Evolutionary conservation across 2,888 invertebrate species (phyloP).

Genomic region (Andrena bucephala): DNA sequence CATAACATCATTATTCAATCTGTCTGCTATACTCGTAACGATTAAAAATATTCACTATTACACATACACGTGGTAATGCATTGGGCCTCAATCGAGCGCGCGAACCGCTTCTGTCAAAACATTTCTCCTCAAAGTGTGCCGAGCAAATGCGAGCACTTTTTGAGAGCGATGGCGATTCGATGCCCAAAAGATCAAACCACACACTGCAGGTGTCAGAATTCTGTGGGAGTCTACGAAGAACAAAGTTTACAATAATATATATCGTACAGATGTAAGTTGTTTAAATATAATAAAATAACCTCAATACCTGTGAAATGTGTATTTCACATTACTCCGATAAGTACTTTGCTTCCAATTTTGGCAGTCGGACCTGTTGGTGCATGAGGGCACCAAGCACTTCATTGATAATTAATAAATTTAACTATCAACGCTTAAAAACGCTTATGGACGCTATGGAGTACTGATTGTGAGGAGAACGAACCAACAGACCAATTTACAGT

Average conservation of each 20-base stretch:
- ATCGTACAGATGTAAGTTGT: not conserved
- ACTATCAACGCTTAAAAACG: no score
- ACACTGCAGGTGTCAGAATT: not conserved
- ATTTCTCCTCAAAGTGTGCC: not conserved
- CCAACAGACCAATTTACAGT: no score
- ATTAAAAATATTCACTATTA: not conserved
- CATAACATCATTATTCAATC: not conserved
- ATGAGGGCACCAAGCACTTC: not conserved
- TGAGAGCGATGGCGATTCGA: not conserved
- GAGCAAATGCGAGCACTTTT: not conserved
- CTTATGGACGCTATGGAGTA: no score
- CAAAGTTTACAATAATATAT: not conserved
- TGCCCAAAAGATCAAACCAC: not conserved
- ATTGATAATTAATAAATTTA: not conserved
- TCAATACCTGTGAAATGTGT: constrained; percentile 1
- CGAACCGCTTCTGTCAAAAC: not conserved
- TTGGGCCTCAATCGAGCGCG: not conserved
- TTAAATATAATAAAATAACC: not conserved
- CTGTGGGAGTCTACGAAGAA: not conserved
- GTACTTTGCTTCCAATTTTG: not conserved
- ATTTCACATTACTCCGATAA: not conserved
- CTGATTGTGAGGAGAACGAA: no score
- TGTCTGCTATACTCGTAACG: not conserved
- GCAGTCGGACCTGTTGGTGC: not conserved
- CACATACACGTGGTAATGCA: not conserved